Evolutionary conservation across 2,113 vertebrate genomes (phyloP).

Genomic region (Chaetodon trifascialis): DNA sequence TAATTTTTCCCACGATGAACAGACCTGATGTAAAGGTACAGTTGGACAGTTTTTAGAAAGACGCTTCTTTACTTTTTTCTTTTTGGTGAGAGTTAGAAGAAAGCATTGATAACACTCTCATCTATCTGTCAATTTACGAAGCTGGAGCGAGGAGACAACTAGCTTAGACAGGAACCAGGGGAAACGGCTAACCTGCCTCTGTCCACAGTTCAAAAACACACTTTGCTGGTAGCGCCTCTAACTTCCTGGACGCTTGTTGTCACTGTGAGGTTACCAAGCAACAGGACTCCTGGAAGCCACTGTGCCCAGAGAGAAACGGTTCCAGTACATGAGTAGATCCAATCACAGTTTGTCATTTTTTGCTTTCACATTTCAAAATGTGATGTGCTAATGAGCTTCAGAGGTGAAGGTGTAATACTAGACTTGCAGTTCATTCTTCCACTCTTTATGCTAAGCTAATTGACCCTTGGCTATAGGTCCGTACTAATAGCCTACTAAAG

Average conservation of each 20-base stretch:
- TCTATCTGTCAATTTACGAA: too few species aligned
- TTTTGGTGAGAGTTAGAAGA: too few species aligned
- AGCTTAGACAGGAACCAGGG: too few species aligned
- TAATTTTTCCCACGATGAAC: too few species aligned
- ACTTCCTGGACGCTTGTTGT: background rate
- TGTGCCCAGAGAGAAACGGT: background rate
- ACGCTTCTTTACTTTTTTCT: too few species aligned
- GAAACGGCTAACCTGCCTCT: too few species aligned
- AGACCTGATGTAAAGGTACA: too few species aligned
- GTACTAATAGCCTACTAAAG: too few species aligned
- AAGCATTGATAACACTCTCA: too few species aligned
- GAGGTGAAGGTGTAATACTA: background rate
- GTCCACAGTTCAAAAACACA: too few species aligned
- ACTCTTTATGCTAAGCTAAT: background rate
- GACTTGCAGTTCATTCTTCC: background rate
- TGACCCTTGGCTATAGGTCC: background rate
- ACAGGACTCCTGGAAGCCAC: background rate
- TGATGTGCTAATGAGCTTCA: background rate
- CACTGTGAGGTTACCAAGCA: background rate
- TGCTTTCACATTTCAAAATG: background rate
- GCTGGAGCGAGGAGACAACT: too few species aligned
- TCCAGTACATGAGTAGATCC: background rate
- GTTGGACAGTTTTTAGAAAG: too few species aligned
- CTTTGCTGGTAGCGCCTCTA: background rate
- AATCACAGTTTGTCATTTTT: background rate